phyloP scores from a whole-genome alignment of 2,113 vertebrate species.

The Alethe diademata region DNA sequence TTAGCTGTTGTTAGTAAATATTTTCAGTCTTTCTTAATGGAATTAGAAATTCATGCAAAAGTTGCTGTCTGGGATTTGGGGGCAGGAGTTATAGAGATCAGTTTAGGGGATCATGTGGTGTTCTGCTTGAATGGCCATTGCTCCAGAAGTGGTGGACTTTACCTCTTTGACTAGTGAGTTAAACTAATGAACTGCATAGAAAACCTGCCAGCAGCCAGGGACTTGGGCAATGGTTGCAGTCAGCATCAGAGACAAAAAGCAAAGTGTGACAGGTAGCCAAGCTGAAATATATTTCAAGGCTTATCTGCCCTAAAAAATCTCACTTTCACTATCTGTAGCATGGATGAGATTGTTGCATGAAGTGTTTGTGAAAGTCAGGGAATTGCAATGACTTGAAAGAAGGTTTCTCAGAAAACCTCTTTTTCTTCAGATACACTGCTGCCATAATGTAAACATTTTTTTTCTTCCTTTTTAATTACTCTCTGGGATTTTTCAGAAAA shows the following conservation, averaged over 20 bases:
- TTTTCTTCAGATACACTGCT: not conserved
- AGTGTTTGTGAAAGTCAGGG: not conserved
- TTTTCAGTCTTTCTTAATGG: not conserved
- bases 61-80: not conserved
- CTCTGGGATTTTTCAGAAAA: not conserved
- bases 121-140: not conserved
- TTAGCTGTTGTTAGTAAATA: not conserved
- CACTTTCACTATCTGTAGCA: not conserved
- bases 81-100: not conserved
- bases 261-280: not conserved
- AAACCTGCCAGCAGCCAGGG: not conserved
- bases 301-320: not conserved
- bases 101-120: not conserved
- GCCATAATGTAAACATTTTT: not conserved
- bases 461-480: not conserved
- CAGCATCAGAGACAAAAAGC: not conserved
- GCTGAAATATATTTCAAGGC: not conserved
- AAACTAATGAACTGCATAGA: not conserved
- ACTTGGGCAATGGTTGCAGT: not conserved
- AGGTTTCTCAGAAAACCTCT: not conserved
- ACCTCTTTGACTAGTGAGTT: not conserved
- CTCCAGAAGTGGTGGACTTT: slow-evolving; percentile 11
- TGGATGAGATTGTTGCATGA: not conserved
- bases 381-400: not conserved
- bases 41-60: not conserved